Evolutionary conservation across 2,797 vertebrate species (phyloP).

Genomic region (Poliocrania exsul): DNA sequence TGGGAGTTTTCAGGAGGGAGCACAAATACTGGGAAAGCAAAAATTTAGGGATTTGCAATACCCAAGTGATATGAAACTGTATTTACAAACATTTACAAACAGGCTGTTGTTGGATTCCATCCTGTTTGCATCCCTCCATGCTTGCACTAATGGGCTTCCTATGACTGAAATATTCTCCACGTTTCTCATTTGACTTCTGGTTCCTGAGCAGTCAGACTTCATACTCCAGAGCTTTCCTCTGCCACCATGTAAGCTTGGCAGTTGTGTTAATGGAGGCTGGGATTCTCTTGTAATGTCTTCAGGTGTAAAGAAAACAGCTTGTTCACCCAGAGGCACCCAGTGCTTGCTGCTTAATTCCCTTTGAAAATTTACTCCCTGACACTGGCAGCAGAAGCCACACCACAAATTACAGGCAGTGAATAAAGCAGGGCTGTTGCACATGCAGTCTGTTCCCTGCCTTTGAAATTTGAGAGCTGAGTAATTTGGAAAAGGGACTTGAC

Average conservation of each 20-base stretch:
- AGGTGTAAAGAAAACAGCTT: slow-evolving; percentile 61
- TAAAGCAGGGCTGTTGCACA: slow-evolving; percentile 30
- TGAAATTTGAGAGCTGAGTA: slow-evolving; percentile 44
- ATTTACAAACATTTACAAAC: slow-evolving; percentile 55
- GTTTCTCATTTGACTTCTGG: slow-evolving; percentile 44
- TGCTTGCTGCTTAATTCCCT: slow-evolving; percentile 47
- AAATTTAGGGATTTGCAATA: slow-evolving; percentile 28
- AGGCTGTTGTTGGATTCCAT: slow-evolving; percentile 5
- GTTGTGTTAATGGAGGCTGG: slow-evolving; percentile 28
- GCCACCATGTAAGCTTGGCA: slow-evolving; percentile 12
- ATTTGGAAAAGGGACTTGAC: not conserved
- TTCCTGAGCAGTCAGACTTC: slow-evolving; percentile 31
- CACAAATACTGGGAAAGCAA: slow-evolving; percentile 17
- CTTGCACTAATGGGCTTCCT: slow-evolving; percentile 22
- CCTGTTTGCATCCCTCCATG: not conserved
- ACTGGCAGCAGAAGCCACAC: slow-evolving; percentile 9
- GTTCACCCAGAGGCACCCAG: slow-evolving; percentile 48
- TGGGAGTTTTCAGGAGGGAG: not conserved
- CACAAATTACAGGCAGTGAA: slow-evolving; percentile 52
- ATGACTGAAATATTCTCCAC: not conserved
- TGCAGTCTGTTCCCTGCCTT: slow-evolving; percentile 13
- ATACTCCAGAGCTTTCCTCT: slow-evolving; percentile 23
- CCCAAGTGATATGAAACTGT: not conserved
- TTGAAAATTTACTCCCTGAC: slow-evolving; percentile 54
- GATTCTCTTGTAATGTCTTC: slow-evolving; percentile 51